These are phyloP conservation scores for Motacilla alba DNA, from an alignment of 2,113 vertebrate species.

Conservation along the genomic window DNA sequence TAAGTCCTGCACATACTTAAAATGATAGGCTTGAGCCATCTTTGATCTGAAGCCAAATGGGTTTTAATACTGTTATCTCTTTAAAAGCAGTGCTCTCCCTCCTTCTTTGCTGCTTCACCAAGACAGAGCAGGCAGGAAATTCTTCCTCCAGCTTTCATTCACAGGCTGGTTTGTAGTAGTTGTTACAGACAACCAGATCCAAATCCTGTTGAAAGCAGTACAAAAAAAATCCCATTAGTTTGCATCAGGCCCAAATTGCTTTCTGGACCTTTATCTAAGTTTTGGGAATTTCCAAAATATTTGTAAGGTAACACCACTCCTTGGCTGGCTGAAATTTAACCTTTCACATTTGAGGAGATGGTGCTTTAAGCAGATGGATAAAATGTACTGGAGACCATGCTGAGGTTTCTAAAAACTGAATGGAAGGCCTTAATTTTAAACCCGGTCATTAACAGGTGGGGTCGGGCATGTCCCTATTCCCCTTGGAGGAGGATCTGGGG, in stretches of 20 bases:
- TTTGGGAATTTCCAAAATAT: background rate
- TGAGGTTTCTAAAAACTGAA: background rate
- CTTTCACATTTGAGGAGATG: background rate
- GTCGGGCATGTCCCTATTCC: background rate
- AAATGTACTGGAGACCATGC: background rate
- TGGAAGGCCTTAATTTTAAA: background rate
- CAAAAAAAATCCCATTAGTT: background rate
- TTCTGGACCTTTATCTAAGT: background rate
- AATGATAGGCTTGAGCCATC: background rate
- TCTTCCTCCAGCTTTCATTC: constrained; percentile 52
- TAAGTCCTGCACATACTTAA: constrained; percentile 10
- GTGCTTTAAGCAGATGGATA: background rate
- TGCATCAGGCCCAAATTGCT: background rate
- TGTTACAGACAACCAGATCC: background rate
- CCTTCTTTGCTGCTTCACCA: constrained; percentile 8
- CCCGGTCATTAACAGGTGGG: background rate
- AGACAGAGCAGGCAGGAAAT: constrained; percentile 44
- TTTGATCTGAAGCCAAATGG: constrained; percentile 66
- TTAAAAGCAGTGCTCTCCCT: constrained; percentile 17
- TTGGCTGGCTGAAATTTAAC: background rate
- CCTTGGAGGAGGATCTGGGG: background rate
- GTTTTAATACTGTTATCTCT: constrained; percentile 12
- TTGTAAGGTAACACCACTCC: background rate
- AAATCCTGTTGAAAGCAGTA: background rate
- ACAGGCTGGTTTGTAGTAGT: background rate